Evolutionary conservation across 2,888 invertebrate species (phyloP), one percentile per base, ranked within the genome.

Genomic region (Caenorhabditis macrosperma): DNA sequence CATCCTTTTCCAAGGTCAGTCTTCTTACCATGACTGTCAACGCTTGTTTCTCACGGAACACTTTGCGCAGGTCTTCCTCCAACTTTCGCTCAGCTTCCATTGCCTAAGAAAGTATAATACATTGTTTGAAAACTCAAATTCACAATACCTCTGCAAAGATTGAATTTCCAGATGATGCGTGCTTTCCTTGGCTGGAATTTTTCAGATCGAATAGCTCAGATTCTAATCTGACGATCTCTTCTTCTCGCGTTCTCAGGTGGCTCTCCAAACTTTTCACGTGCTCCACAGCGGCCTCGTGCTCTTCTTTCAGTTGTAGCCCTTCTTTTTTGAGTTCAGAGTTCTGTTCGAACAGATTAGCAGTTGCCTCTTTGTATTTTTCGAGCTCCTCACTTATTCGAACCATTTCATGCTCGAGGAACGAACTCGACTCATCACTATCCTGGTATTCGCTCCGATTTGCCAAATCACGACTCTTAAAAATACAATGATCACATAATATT

Each of bases 71-170:
- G 20, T 78, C 78, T 17, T 57, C 48, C 30, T 78, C 78, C 4
- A 78, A 26, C 24, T 67, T 61, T 12, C 44, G 20, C 50, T 78
- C 78, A n/a, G 78, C 78, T 5, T 78, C 78, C 72, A 78, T 78
- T 2, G 72, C 78, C 71, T 71, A 44, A 52, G 17, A 54, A n/a
- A n/a, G n/a, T n/a, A 48, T 12, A 26, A n/a, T 22, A 28, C 41
- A 20, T 20, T 41, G 33, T 46, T 17, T 38, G 4, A 28, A 44
- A 20, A 9, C 9, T 46, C 12, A 17, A 6, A 7, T n/a, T 54
- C n/a, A 35, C 10, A 5, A 10, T 71, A 61, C 60, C 35, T 78
- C 72, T 2, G 67, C 55, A n/a, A 78, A 78, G 26, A 78, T 78
- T 0, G 78, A 78, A 15, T 78, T 78, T 30, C 78, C 78, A 10